These are phyloP conservation scores for Dicaeum eximium DNA, from an alignment of 2,113 vertebrate genomes.

Conservation along the genomic window DNA sequence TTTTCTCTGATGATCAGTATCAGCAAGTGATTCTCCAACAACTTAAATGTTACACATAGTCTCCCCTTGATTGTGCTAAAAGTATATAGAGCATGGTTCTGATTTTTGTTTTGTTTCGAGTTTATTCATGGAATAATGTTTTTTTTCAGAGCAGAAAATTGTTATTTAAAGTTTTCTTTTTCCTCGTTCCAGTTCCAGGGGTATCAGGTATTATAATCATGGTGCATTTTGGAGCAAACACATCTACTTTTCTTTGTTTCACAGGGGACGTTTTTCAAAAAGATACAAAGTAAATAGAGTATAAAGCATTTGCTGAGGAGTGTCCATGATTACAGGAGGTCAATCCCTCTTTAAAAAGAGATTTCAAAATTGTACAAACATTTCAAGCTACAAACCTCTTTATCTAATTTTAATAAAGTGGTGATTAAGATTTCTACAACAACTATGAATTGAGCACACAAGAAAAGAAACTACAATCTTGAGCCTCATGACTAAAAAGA, in stretches of 20 bases:
- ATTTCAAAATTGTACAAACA: not conserved
- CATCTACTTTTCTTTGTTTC: not conserved
- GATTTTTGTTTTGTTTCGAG: not conserved
- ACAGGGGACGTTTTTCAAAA: not conserved
- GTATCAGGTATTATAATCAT: rapidly evolving
- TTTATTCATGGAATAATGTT: not conserved
- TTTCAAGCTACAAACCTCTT: not conserved
- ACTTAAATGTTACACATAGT: not conserved
- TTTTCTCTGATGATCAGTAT: not conserved
- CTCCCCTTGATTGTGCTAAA: not conserved
- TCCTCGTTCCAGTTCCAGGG: not conserved
- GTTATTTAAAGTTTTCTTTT: not conserved
- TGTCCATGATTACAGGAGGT: not conserved
- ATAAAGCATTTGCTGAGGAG: not conserved
- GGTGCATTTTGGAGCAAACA: not conserved
- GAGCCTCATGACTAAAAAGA: not conserved
- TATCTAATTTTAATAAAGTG: not conserved
- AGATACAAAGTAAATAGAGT: not conserved
- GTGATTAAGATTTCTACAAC: not conserved
- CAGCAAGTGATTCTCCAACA: not conserved
- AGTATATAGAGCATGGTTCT: not conserved
- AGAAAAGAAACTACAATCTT: not conserved
- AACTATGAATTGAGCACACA: not conserved
- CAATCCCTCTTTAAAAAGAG: not conserved
- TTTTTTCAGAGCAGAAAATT: not conserved